Evolutionary conservation across 2,888 invertebrate species (phyloP), one percentile per base, ranked within the genome.

Genomic region (Drosophila nigritarsus): DNA sequence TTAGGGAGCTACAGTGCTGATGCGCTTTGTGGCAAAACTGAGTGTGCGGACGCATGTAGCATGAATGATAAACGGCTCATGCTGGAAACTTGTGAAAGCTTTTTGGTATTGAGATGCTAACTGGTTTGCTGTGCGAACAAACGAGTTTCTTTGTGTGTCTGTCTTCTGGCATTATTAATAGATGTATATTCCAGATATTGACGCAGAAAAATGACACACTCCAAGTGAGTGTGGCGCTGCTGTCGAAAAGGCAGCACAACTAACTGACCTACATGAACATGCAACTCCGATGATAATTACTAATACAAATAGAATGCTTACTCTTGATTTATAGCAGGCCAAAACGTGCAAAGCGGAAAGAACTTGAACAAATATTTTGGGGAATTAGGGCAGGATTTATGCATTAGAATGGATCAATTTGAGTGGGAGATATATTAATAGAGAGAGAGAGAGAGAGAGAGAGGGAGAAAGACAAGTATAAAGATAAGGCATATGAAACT

Each of bases 71-170:
- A 70, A 74, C 67, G 59, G 61, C 65, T 51, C 36, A 70, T 66
- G 78, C 66, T 64, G 74, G 62, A 66, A 74, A 78, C 70, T 78
- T 70, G 78, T 78, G 78, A 78, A 78, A 77, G 78, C 77, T 74
- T 64, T 62, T n/a, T 36, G 36, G 61, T 78, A 69, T 77, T 72
- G 65, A 76, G 78, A 66, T 74, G 65, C 78, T 64, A 77, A 77
- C 77, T 77, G 77, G 78, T 78, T 78, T 65, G 50, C 49, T 20
- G 45, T 15, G 45, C 55, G 38, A 29, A 61, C 73, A 78, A 77
- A 73, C 77, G 65, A 69, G 73, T 77, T 77, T 73, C 73, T 63
- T 72, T 75, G 62, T 64, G 62, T 64, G 53, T 24, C 1, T 63
- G 62, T 63, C 63, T 56, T 64, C 58, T 63, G 62, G 49, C 63